A percentile compares a stretch with the other conserved stretches of the same genome.
Evolutionary conservation across 2,113 vertebrate species (phyloP).

Genomic region (Pao palembangensis): DNA sequence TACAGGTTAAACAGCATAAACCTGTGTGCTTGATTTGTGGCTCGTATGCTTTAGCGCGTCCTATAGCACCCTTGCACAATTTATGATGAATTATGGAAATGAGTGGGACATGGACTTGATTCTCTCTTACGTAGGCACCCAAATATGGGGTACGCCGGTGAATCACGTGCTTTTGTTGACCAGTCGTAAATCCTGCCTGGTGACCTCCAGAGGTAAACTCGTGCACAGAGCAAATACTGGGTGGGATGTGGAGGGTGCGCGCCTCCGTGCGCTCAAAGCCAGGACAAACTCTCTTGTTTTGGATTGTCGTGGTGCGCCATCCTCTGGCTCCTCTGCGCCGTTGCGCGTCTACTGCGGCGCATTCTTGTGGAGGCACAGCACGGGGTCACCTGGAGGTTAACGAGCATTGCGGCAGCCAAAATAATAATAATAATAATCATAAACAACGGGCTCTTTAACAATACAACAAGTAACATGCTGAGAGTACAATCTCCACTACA

Average conservation of each 20-base stretch:
- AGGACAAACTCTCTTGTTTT: slow-evolving; percentile 57
- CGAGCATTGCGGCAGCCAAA: slow-evolving; percentile 81
- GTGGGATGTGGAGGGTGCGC: slow-evolving; percentile 81
- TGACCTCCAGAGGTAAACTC: slow-evolving; percentile 99
- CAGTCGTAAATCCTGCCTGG: slow-evolving; percentile 99
- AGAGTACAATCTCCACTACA: slow-evolving; percentile 48
- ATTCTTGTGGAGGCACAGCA: slow-evolving; percentile 62
- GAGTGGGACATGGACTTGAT: slow-evolving; percentile 99
- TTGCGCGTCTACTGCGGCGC: slow-evolving; percentile 51
- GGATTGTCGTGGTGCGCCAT: slow-evolving; percentile 87
- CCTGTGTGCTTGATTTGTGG: slow-evolving; percentile 98
- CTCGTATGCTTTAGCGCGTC: slow-evolving; percentile 97
- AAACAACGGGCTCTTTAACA: slow-evolving; percentile 75
- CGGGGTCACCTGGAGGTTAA: slow-evolving; percentile 92
- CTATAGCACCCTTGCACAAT: slow-evolving; percentile 99
- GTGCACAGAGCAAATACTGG: slow-evolving; percentile 88
- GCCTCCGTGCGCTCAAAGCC: slow-evolving; percentile 66
- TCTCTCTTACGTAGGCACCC: slow-evolving; percentile 99
- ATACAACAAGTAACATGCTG: slow-evolving; percentile 68
- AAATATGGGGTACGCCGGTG: slow-evolving; percentile 99
- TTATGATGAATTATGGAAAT: slow-evolving; percentile 99
- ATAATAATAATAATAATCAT: slow-evolving; percentile 35
- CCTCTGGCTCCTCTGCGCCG: slow-evolving; percentile 76
- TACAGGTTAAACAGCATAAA: slow-evolving; percentile 72
- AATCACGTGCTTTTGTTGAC: slow-evolving; percentile 99